Percentiles rank a stretch among this genome's conserved stretches.
Conservation (phyloP, 2,113 vertebrate species). For the cattle (Bos taurus) region ARS-UCD2.0 NC_037339.1:59379501-59380000, state of each 20-base stretch:
- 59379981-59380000: not conserved
- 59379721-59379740: not conserved
- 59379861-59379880: not conserved
- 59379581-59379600: not conserved
- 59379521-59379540: not conserved
- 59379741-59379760: not conserved
- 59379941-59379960: not conserved
- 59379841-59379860: not conserved
- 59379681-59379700: not conserved
- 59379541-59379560: not conserved
- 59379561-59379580: not conserved
- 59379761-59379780: not conserved
- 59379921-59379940: not conserved
- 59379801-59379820: fast-evolving
- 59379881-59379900: not conserved
- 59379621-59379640: not conserved
- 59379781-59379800: not conserved
- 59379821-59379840: not conserved
- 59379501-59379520: not conserved
- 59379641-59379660: not conserved
- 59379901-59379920: not conserved
- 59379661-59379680: not conserved
- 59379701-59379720: not conserved
- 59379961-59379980: not conserved
- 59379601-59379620: not conserved